Evolutionary conservation across 2,888 invertebrate genomes (phyloP).

Genomic region (Watsonalla binaria): DNA sequence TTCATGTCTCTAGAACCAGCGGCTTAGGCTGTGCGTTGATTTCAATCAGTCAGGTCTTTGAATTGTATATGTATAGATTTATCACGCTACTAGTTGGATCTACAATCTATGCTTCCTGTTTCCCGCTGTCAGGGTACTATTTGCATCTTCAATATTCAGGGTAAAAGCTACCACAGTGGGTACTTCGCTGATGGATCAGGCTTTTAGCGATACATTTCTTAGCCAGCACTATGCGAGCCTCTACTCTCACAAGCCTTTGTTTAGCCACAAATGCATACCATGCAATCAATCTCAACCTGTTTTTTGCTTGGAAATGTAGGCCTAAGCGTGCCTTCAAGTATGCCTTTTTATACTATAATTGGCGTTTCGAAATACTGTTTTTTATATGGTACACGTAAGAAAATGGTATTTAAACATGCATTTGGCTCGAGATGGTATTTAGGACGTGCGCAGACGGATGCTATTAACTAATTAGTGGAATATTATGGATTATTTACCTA

Average conservation of each 20-base stretch:
- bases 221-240: slow-evolving; percentile 12
- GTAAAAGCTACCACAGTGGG: slow-evolving; percentile 34
- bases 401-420: too few species aligned
- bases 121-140: slow-evolving; percentile 10
- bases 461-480: too few species aligned
- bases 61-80: too few species aligned
- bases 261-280: slow-evolving; percentile 31
- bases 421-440: too few species aligned
- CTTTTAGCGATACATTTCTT: slow-evolving; percentile 50
- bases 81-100: not conserved
- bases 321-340: not conserved
- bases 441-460: too few species aligned
- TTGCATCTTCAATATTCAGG: slow-evolving; percentile 31
- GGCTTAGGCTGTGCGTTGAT: too few species aligned
- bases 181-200: slow-evolving; percentile 39
- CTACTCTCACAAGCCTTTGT: slow-evolving; percentile 39
- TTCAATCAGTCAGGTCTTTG: too few species aligned
- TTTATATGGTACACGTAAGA: too few species aligned
- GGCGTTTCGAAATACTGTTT: too few species aligned
- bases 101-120: not conserved
- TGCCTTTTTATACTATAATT: not conserved
- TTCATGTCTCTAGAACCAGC: too few species aligned
- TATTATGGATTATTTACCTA: too few species aligned
- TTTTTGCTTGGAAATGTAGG: slow-evolving; percentile 1
- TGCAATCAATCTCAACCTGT: slow-evolving; percentile 34